Evolutionary conservation across 1,140 invertebrate species (phyloP), one percentile per base, ranked within the genome.

Genomic region (Sesamia nonagrioides): DNA sequence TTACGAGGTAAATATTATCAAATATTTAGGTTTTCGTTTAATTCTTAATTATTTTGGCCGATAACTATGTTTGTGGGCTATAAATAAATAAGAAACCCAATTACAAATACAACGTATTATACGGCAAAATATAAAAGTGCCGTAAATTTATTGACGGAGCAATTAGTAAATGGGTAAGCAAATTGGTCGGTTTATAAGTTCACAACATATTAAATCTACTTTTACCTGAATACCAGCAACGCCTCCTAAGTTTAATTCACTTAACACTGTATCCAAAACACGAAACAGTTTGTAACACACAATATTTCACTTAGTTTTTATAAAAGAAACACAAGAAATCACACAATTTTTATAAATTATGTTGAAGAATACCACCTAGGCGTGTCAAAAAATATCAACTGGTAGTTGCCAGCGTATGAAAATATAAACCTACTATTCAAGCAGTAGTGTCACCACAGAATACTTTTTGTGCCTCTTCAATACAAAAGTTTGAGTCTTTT

Each of bases 361-460:
- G n/a, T 15, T 6, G 35, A 61, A 37, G 27, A 35, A 6, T 61
- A 61, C 27, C 33, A 15, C 2, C 33, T 35, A 37, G 58, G 58
- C 35, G 54, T 61, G 58, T 61, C 58, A 61, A 61, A 61, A 56
- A 56, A 56, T 56, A 56, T 13, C 54, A 56, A 56, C 54, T 56
- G 54, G 13, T 9, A 27, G 54, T 56, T 56, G 54, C n/a, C 54
- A 56, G 54, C 54, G 8, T 56, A 9, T 1, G 8, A 56, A 11
- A 56, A 6, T 27, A 1, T 11, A 11, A 11, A 27, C n/a, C 7
- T 56, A 56, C 54, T 11, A 56, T 45, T 11, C 9, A 8, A 1
- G 9, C 42, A 45, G 37, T 7, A 40, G 37, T 40, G 37, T 40
- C 7, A 40, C 37, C 37, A 40, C 37, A 40, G 7, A 40, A 40